A percentile compares a stretch with the other conserved stretches of the same genome.
Conservation (phyloP, 2,888 invertebrate genomes). For the Apamea monoglypha region DNA sequence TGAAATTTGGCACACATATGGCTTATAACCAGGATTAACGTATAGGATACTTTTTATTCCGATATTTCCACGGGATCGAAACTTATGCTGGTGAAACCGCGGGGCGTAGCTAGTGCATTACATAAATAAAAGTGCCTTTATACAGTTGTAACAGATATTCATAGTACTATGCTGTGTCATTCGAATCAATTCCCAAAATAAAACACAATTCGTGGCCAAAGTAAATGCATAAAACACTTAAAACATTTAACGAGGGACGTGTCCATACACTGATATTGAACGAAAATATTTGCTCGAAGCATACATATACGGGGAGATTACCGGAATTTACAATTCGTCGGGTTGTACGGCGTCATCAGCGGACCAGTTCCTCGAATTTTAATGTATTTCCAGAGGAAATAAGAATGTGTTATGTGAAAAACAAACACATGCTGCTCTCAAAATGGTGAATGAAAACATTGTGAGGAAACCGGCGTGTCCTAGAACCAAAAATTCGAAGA, state of each 20-base stretch:
- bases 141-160: not conserved
- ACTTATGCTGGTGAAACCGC: no score
- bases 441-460: not conserved
- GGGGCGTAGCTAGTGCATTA: no score
- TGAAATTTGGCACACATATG: no score
- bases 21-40: no score
- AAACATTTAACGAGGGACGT: slow-evolving; percentile 27
- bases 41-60: no score
- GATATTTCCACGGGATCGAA: no score
- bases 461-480: not conserved
- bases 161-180: not conserved
- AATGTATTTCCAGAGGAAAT: not conserved
- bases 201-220: not conserved
- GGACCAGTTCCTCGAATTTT: not conserved
- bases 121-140: no score
- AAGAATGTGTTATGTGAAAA: not conserved
- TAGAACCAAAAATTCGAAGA: no score
- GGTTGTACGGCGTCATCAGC: not conserved
- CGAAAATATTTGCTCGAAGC: slow-evolving; percentile 36
- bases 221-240: slow-evolving; percentile 4
- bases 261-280: slow-evolving; percentile 40
- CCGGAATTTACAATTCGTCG: slow-evolving; percentile 17
- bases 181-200: not conserved
- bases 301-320: slow-evolving; percentile 20
- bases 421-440: not conserved